Evolutionary conservation across 2,797 vertebrate genomes (phyloP).

Genomic region (Sebastes taczanowskii): DNA sequence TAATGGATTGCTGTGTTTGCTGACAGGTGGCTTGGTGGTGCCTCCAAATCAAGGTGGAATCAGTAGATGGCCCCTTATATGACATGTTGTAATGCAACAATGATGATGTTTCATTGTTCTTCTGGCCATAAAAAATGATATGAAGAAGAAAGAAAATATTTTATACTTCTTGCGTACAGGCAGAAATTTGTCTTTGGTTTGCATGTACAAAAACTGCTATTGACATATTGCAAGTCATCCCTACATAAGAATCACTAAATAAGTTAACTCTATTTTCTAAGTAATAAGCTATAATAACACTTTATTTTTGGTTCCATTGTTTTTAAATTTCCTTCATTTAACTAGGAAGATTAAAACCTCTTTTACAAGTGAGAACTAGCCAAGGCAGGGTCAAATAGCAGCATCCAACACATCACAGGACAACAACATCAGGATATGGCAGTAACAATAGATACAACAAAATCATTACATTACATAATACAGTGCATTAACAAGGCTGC

Average conservation of each 20-base stretch:
- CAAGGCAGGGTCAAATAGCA: background rate
- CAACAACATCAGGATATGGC: background rate
- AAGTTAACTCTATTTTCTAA: background rate
- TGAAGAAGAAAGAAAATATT: too few relatives aligned
- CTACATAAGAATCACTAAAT: background rate
- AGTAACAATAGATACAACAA: background rate
- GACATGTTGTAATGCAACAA: constrained; percentile 1
- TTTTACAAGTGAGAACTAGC: background rate
- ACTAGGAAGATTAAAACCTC: background rate
- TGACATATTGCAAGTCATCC: background rate
- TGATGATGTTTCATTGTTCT: background rate
- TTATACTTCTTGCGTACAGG: too few relatives aligned
- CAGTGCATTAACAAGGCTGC: background rate
- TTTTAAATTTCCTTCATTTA: background rate
- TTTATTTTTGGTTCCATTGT: background rate
- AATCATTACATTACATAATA: too few relatives aligned
- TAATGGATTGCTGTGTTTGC: constrained; percentile 76
- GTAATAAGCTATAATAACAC: background rate
- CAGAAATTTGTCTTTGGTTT: too few relatives aligned
- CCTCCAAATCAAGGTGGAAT: constrained; percentile 41
- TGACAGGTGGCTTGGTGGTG: constrained; percentile 75
- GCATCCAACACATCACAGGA: background rate
- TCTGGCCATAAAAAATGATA: background rate
- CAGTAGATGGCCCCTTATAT: background rate
- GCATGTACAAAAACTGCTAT: too few relatives aligned